Conservation (phyloP, 2,797 vertebrate species). For the Sparidentex hasta region DNA sequence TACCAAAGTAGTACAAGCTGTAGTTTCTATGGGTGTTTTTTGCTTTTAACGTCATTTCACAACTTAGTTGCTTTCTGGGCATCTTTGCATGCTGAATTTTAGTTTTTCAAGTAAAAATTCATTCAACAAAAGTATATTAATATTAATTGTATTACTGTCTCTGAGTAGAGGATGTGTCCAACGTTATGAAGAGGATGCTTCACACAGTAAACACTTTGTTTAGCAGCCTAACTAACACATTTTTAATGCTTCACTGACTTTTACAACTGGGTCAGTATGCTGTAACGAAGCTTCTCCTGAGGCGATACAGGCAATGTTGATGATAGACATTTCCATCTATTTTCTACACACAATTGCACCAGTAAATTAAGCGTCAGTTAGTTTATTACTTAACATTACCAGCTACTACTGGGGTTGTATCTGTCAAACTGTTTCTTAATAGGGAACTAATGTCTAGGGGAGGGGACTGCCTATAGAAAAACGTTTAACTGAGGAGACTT, state of each 20-base stretch:
- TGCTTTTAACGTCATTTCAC: no score
- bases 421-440: slow-evolving; percentile 6
- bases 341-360: slow-evolving; percentile 3
- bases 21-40: no score
- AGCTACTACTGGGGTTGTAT: not conserved
- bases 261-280: slow-evolving; percentile 19
- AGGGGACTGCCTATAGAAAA: slow-evolving; percentile 7
- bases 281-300: slow-evolving; percentile 7
- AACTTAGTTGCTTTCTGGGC: no score
- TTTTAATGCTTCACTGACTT: slow-evolving; percentile 18
- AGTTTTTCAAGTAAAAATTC: no score
- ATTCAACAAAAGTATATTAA: no score
- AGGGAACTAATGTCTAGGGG: not conserved
- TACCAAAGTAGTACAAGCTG: no score
- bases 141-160: not conserved
- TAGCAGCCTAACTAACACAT: slow-evolving; percentile 10
- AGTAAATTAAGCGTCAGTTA: slow-evolving; percentile 7
- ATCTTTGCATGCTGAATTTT: no score
- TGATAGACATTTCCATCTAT: not conserved
- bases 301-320: not conserved
- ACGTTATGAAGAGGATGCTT: not conserved
- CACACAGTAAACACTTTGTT: not conserved
- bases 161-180: not conserved
- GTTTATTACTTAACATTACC: slow-evolving; percentile 12
- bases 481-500: not conserved